These are phyloP conservation scores for Diadophis punctatus DNA, from an alignment of 2,113 vertebrate genomes.

Conservation along the genomic window DNA sequence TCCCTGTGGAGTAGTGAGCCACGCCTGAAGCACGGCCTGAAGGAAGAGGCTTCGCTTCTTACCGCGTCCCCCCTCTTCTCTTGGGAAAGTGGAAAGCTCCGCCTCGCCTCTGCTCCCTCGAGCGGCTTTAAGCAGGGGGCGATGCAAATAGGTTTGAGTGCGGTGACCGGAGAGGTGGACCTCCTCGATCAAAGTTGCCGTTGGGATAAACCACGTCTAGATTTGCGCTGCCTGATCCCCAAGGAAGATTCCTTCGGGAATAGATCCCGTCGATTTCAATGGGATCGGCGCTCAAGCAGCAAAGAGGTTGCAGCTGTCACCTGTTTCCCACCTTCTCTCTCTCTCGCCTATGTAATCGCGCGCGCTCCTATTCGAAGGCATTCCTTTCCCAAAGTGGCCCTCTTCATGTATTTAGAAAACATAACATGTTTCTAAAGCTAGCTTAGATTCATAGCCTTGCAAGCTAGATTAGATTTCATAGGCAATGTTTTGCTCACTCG, in stretches of 20 bases:
- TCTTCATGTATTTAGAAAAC: not conserved
- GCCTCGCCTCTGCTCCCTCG: not conserved
- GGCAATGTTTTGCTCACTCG: not conserved
- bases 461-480: no score
- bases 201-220: not conserved
- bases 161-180: not conserved
- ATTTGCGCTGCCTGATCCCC: not conserved
- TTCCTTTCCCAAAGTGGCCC: not conserved
- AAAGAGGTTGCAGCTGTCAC: not conserved
- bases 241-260: not conserved
- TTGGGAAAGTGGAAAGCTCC: not conserved
- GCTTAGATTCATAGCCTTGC: no score
- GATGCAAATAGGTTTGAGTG: not conserved
- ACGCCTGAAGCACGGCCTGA: not conserved
- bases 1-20: not conserved
- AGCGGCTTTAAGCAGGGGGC: not conserved
- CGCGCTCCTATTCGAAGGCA: not conserved
- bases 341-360: not conserved
- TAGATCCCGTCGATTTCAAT: not conserved
- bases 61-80: not conserved
- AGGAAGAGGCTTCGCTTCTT: not conserved
- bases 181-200: not conserved
- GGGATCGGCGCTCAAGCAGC: not conserved
- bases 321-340: no score
- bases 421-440: not conserved